Base-by-base conservation (phyloP, 2,113 vertebrate species). In the Sphaerodactylus townsendi region DNA sequence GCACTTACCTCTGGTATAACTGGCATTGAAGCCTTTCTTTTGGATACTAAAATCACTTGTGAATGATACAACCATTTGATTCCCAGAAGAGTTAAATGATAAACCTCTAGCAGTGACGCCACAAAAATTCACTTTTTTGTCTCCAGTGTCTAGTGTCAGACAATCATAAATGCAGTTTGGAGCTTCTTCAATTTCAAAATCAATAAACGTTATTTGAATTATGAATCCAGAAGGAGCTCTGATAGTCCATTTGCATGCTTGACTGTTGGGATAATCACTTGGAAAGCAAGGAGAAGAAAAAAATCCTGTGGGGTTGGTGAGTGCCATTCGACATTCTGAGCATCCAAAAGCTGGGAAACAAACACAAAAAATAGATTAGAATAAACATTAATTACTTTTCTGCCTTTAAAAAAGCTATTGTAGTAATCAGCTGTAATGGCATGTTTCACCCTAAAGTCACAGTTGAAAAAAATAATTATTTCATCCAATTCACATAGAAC, bases 111-210 rank as follows among this genome's bases (percentile, higher is more conserved):
- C 98, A 82, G 99, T 99, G 79, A 97, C 95, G 71, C 98, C 99
- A 78, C 99, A 99, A 86, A 98, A 97, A 88, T 93, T 96, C 37
- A 97, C 95, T 25, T 96, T 95, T n/a, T 94, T 88, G 82, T 91
- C 95, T 80, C 98, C 98, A 41, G 97, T 98, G 93, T 96, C 95
- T 77, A 99, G 95, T 76, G 95, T 86, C 4, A 98, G 86, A 64
- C 94, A 96, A 93, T 99, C 99, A 92, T 99, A 99, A 93, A 98
- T 98, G 95, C 99, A 99, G 85, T 96, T 96, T 0, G 95, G 96
- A 53, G 97, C 98, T 95, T 99, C 98, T 95, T 99, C 99, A 79
- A 99, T 96, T 73, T 99, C 97, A 41, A 99, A 99, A 95, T 99
- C 98, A 6, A 96, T 94, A 92, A 99, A 99, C 3, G 97, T 97